A percentile compares a stretch with the other conserved stretches of the same genome.
Conservation (phyloP, 2,797 vertebrate genomes). For the Malurus leucopterus region DNA sequence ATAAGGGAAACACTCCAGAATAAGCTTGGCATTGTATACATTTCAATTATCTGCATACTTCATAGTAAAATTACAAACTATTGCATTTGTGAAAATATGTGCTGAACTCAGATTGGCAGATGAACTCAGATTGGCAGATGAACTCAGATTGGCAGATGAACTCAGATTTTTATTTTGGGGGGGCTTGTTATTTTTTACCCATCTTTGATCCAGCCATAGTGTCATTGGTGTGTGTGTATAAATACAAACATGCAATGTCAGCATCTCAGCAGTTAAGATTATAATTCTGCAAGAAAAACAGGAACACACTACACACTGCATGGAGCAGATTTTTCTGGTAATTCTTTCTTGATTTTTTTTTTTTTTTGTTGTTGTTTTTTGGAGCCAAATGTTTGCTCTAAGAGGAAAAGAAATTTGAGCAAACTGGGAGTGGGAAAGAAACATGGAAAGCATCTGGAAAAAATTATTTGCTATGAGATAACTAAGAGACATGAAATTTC, state of each 20-base stretch:
- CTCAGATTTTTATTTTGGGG: background rate
- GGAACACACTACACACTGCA: background rate
- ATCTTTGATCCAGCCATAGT: background rate
- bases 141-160: background rate
- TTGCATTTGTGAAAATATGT: background rate
- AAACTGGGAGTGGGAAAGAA: conserved; percentile 17
- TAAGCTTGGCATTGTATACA: conserved; percentile 47
- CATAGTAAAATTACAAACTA: background rate
- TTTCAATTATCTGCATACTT: conserved; percentile 46
- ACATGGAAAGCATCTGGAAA: conserved; percentile 57
- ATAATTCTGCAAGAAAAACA: background rate
- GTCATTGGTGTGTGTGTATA: background rate
- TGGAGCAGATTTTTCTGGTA: conserved; percentile 9
- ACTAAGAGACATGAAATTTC: conserved; percentile 42
- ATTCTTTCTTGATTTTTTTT: background rate
- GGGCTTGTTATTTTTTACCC: background rate
- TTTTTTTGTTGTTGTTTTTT: background rate
- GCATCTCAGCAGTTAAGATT: background rate
- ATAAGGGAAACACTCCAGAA: conserved; percentile 24
- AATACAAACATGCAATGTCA: background rate
- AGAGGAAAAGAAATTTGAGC: conserved; percentile 36
- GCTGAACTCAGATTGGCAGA: background rate
- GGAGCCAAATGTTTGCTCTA: conserved; percentile 31
- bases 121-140: background rate
- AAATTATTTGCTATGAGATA: conserved; percentile 58